phyloP scores from a whole-genome alignment of 1,140 invertebrate genomes.

The Drosophila seguyi region DNA sequence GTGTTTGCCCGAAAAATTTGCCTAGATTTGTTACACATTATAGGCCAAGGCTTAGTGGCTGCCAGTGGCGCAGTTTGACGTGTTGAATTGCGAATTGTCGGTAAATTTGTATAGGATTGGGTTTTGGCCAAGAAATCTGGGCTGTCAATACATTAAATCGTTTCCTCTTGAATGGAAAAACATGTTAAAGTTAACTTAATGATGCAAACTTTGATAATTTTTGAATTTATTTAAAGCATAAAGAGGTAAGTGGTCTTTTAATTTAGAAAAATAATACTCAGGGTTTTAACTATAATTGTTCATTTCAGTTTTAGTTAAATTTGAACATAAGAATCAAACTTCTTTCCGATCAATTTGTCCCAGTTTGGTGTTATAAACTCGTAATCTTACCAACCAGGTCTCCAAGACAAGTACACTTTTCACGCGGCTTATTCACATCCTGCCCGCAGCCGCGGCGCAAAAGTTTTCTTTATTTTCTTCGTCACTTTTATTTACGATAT shows the following conservation, averaged over 20 bases:
- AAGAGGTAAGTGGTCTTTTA: no score
- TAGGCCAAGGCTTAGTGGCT: constrained; percentile 54
- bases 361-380: not conserved
- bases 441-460: constrained; percentile 1
- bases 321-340: not conserved
- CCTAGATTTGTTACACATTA: constrained; percentile 76
- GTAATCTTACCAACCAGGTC: not conserved
- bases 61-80: constrained; percentile 17
- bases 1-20: constrained; percentile 72
- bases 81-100: constrained; percentile 42
- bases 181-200: not conserved
- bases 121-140: no score
- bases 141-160: not conserved
- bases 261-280: no score
- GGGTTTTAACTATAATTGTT: no score
- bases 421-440: constrained; percentile 34
- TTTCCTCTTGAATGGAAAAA: not conserved
- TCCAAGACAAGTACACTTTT: constrained; percentile 11
- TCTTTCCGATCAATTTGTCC: not conserved
- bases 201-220: no score
- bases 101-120: constrained; percentile 38
- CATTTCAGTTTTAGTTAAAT: no score
- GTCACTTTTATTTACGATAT: constrained; percentile 79
- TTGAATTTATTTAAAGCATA: no score
- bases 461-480: constrained; percentile 30